Conservation (phyloP, 2,113 vertebrate species). For the Tretioscincus oriximinensis region DNA sequence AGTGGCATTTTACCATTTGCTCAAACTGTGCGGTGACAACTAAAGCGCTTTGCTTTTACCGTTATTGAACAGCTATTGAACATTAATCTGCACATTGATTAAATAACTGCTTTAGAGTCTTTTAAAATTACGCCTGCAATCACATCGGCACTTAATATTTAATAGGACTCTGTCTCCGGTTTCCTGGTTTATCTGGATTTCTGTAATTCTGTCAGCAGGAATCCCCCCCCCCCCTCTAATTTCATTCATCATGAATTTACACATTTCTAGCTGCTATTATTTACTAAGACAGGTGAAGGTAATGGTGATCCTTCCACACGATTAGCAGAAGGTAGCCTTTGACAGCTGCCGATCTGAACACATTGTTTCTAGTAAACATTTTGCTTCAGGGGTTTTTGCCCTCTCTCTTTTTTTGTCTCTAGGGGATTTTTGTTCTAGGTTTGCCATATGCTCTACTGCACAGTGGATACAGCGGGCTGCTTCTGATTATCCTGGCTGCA, state of each 20-base stretch:
- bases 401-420: slow-evolving; percentile 44
- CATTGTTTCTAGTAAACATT: slow-evolving; percentile 31
- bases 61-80: slow-evolving; percentile 41
- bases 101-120: slow-evolving; percentile 51
- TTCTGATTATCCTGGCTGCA: slow-evolving; percentile 74
- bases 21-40: slow-evolving; percentile 41
- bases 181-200: slow-evolving; percentile 56
- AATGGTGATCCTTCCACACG: background rate
- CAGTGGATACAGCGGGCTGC: slow-evolving; percentile 75
- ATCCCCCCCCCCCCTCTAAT: slow-evolving; percentile 42
- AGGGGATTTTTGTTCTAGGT: slow-evolving; percentile 82
- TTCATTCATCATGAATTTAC: slow-evolving; percentile 57
- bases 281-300: slow-evolving; percentile 39
- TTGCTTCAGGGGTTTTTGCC: slow-evolving; percentile 34
- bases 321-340: slow-evolving; percentile 18
- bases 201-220: slow-evolving; percentile 24
- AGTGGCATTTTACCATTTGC: slow-evolving; percentile 37
- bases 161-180: slow-evolving; percentile 56
- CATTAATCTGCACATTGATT: slow-evolving; percentile 54
- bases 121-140: slow-evolving; percentile 70
- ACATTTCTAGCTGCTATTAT: slow-evolving; percentile 22
- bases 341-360: slow-evolving; percentile 9
- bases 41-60: slow-evolving; percentile 58
- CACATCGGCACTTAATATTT: slow-evolving; percentile 70
- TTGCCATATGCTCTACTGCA: slow-evolving; percentile 76